These are phyloP conservation scores for Etheostoma nigrum DNA, from an alignment of 2,797 vertebrate species.

Conservation along the genomic window DNA sequence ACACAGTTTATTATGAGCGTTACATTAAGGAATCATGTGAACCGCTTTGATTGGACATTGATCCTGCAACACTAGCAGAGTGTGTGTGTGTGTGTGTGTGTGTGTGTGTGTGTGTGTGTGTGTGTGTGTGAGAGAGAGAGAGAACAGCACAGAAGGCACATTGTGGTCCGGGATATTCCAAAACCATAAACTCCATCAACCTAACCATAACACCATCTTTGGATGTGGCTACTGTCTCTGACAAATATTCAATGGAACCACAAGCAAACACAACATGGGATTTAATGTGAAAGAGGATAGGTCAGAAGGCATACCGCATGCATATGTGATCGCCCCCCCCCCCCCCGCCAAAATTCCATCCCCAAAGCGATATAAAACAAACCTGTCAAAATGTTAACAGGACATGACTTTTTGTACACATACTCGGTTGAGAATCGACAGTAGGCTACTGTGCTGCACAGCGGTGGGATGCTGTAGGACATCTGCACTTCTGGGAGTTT, in stretches of 20 bases:
- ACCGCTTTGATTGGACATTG: not conserved
- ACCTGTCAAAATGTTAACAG: constrained; percentile 75
- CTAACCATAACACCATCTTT: constrained; percentile 25
- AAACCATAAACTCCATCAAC: constrained; percentile 11
- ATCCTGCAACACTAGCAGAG: not conserved
- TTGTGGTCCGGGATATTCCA: constrained; percentile 11
- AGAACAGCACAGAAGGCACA: constrained; percentile 17
- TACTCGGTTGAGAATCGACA: constrained; percentile 51
- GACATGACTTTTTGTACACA: constrained; percentile 51
- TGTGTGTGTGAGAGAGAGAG: too few relatives aligned
- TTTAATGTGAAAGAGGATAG: constrained; percentile 45
- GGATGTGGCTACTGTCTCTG: constrained; percentile 41
- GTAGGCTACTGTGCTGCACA: constrained; percentile 62
- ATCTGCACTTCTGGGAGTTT: constrained; percentile 35
- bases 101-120: too few relatives aligned
- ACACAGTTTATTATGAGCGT: not conserved
- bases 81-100: too few relatives aligned
- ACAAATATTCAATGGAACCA: constrained; percentile 56
- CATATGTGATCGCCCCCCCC: constrained; percentile 33
- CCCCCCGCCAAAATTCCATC: constrained; percentile 9
- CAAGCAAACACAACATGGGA: constrained; percentile 65
- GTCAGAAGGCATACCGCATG: constrained; percentile 50
- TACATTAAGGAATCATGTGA: not conserved
- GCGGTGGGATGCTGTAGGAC: constrained; percentile 38
- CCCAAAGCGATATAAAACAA: constrained; percentile 72